Evolutionary conservation across 1,140 invertebrate species (phyloP).

Genomic region (Rhizoglyphus robini): DNA sequence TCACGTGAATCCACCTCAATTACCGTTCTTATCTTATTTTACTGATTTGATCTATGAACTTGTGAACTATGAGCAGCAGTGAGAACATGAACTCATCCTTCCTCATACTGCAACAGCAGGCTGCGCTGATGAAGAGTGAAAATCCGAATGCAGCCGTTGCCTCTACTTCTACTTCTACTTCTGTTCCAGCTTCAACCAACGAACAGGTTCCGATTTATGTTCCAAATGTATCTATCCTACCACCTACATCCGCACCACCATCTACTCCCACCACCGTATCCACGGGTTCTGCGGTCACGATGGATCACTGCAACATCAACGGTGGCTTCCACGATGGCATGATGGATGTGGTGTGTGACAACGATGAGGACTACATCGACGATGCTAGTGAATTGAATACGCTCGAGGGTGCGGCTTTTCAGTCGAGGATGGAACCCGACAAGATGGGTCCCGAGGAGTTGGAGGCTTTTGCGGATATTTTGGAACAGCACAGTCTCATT

Average conservation of each 20-base stretch:
- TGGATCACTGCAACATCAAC: not conserved
- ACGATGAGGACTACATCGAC: not conserved
- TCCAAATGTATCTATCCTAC: too few species aligned
- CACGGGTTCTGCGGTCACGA: not conserved
- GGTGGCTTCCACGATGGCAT: not conserved
- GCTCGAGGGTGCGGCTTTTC: constrained; percentile 75
- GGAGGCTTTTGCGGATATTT: constrained; percentile 79
- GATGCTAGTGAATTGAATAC: constrained; percentile 30
- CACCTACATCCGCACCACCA: not conserved
- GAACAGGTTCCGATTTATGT: too few species aligned
- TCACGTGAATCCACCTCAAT: too few species aligned
- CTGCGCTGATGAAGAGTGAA: not conserved
- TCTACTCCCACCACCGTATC: not conserved
- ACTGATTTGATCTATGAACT: too few species aligned
- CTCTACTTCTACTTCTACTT: not conserved
- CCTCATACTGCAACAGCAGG: not conserved
- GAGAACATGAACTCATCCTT: too few species aligned
- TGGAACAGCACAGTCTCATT: constrained; percentile 41
- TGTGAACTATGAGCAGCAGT: not conserved
- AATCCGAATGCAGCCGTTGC: not conserved
- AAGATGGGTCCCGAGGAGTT: constrained; percentile 88
- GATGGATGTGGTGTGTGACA: not conserved
- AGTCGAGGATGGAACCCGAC: constrained; percentile 81
- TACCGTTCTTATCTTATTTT: too few species aligned
- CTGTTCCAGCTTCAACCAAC: not conserved